Evolutionary conservation across 1,140 invertebrate species (phyloP).

Genomic region (honey bee (Apis mellifera)): Amel_HAv3.1 CM009933.2:10677001-10677500

Average conservation of each 20-base stretch:
- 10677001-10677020: too few relatives aligned
- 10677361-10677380: conserved; percentile 46
- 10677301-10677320: neutral
- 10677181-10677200: neutral
- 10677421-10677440: conserved; percentile 23
- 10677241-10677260: conserved; percentile 22
- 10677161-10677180: too few relatives aligned
- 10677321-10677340: neutral
- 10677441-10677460: conserved; percentile 11
- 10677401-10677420: conserved; percentile 41
- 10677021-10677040: too few relatives aligned
- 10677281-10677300: neutral
- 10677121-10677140: too few relatives aligned
- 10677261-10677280: neutral
- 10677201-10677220: neutral
- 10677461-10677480: conserved; percentile 22
- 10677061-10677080: too few relatives aligned
- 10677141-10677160: neutral
- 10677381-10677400: conserved; percentile 30
- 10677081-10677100: too few relatives aligned
- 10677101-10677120: neutral
- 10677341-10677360: conserved; percentile 35
- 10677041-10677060: too few relatives aligned
- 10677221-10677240: conserved; percentile 8
- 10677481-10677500: conserved; percentile 38